Evolutionary conservation across 2,797 vertebrate genomes (phyloP).

Genomic region (Coendou prehensilis): DNA sequence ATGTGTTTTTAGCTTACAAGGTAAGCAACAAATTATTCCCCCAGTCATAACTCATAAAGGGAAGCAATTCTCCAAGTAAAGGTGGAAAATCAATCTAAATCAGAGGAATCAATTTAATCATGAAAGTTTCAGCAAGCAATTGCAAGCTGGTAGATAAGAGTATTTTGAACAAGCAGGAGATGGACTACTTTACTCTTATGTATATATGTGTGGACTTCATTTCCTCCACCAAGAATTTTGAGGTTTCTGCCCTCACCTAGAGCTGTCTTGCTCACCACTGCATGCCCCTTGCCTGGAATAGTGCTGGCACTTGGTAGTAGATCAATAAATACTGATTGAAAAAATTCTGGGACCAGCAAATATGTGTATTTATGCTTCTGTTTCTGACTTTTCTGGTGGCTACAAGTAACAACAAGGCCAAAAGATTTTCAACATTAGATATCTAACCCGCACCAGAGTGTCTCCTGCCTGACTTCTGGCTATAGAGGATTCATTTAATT

Average conservation of each 20-base stretch:
- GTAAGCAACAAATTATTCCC: background rate
- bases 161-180: constrained; percentile 47
- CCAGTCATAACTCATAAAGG: background rate
- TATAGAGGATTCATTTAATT: background rate
- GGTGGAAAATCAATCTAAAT: constrained; percentile 15
- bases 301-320: background rate
- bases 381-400: background rate
- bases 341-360: background rate
- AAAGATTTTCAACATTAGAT: background rate
- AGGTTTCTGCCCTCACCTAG: background rate
- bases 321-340: background rate
- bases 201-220: background rate
- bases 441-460: background rate
- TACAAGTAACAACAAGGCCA: background rate
- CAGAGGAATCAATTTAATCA: background rate
- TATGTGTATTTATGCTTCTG: background rate
- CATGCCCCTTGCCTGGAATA: background rate
- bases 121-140: constrained; percentile 38
- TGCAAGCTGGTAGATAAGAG: constrained; percentile 1
- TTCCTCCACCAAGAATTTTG: background rate
- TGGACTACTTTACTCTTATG: constrained; percentile 5
- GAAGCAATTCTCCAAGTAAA: constrained; percentile 62
- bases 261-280: background rate
- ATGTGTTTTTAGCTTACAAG: background rate
- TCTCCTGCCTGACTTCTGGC: background rate